Percentiles rank a stretch among this genome's conserved stretches.
Evolutionary conservation across 2,113 vertebrate species (phyloP).

Genomic region (Edolisoma coerulescens): DNA sequence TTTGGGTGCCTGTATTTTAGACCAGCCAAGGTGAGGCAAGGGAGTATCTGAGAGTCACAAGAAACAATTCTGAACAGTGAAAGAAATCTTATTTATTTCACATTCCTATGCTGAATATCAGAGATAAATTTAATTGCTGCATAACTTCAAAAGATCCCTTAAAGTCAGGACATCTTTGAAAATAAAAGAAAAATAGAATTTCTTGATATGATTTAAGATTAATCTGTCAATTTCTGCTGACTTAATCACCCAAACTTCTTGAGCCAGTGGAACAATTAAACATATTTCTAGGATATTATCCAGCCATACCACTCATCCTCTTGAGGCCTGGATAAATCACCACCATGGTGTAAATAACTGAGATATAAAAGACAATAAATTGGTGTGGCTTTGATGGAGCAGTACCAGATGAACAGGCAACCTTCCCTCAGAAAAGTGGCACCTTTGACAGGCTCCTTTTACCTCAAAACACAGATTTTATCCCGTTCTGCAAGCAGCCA

Average conservation of each 20-base stretch:
- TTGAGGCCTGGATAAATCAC: neutral
- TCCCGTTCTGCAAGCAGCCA: neutral
- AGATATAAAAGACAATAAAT: neutral
- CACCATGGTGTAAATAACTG: neutral
- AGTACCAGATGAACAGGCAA: fast-evolving
- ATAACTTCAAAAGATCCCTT: neutral
- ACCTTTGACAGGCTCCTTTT: neutral
- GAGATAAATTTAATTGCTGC: neutral
- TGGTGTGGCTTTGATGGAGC: neutral
- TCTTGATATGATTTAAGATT: neutral
- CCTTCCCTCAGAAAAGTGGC: neutral
- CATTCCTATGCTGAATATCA: neutral
- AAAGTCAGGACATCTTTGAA: neutral
- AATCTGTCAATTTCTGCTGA: neutral
- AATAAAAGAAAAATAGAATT: fast-evolving
- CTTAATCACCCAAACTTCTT: neutral
- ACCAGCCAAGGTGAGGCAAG: neutral
- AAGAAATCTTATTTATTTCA: neutral
- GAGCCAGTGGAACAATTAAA: neutral
- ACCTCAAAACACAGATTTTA: neutral
- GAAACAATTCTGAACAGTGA: neutral
- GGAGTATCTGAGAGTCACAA: neutral
- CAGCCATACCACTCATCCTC: neutral
- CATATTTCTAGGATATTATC: neutral
- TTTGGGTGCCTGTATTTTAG: neutral